phyloP scores from a whole-genome alignment of 2,797 vertebrate species.

The Crocodylus rhombifer region DNA sequence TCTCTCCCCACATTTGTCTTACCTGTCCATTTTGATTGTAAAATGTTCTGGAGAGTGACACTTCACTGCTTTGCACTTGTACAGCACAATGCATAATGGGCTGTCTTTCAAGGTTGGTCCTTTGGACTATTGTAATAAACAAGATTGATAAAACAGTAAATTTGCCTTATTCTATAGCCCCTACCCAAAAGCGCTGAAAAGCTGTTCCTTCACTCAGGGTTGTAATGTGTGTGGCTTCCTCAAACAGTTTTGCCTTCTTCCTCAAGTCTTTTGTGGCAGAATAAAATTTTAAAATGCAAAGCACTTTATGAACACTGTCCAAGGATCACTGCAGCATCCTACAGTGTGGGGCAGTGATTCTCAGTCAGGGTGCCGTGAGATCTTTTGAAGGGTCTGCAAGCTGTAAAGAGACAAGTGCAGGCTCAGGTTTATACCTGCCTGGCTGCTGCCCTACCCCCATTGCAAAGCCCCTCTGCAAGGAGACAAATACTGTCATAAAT shows the following conservation, averaged over 20 bases:
- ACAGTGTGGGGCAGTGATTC: not conserved
- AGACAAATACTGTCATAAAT: too few species aligned
- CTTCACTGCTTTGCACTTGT: not conserved
- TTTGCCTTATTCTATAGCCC: not conserved
- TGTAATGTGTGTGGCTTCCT: not conserved
- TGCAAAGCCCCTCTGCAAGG: too few species aligned
- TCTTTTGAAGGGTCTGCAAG: not conserved
- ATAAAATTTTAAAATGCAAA: not conserved
- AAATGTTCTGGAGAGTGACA: not conserved
- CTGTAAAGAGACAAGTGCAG: too few species aligned
- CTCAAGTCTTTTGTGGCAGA: not conserved
- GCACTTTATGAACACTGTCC: not conserved
- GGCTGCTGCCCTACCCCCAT: too few species aligned
- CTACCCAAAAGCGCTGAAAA: not conserved
- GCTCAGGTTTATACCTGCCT: too few species aligned
- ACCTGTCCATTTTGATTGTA: not conserved
- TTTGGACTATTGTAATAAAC: not conserved
- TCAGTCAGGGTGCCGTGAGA: not conserved
- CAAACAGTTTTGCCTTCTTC: not conserved
- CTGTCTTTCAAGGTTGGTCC: not conserved
- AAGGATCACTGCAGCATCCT: not conserved
- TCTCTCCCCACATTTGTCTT: not conserved
- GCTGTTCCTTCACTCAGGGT: not conserved
- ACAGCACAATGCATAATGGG: not conserved
- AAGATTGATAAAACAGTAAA: not conserved